Base-by-base conservation (phyloP, 2,888 invertebrate genomes). In the Pollenia griseotomentosa region DNA sequence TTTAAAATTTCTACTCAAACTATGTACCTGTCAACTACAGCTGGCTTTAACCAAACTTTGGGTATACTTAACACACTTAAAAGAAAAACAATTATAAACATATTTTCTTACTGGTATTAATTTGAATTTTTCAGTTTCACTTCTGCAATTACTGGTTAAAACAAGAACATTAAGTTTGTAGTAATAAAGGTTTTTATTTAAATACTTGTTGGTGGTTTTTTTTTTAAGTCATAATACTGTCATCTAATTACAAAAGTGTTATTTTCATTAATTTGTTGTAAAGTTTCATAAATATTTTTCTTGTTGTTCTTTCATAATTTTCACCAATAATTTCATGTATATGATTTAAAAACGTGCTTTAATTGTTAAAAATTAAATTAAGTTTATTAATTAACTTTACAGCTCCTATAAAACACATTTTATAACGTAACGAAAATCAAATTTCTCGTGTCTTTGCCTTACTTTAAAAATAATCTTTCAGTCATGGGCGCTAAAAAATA, bases 171-270 rank as follows among this genome's bases (percentile, higher is more conserved):
- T 80, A 59, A 73, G 40, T 59, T 14, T n/a, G n/a, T 77, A 77
- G 0, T 59, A 57, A 16, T 42, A 53, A 57, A 65, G 3, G 42
- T 23, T 65, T 59, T 42, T 73, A 19, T 63, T 87, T 87, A 87
- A 87, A 87, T 87, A 87, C 86, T 71, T 9, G 3, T 33, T 14
- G 40, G 12, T 42, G 10, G 42, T 40, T 19, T 33, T 23, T 19
- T 33, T 23, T 6, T 44, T 11, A 33, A 73, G 59, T 4, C 19
- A 42, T 6, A 68, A 63, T 40, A 61, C 12, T 2, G 40, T 82
- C 75, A 42, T 85, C 81, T 85, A 77, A 77, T 86, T 79, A 70
- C 63, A 46, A 70, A 65, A 57, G 75, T 83, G 55, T 81, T 61
- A 16, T n/a, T 87, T 84, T 74, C 63, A 65, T 44, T 55, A 61